A percentile compares a stretch with the other conserved stretches of the same genome.
Conservation (phyloP, 2,113 vertebrate species). For the Rousettus leschenaultii region DNA sequence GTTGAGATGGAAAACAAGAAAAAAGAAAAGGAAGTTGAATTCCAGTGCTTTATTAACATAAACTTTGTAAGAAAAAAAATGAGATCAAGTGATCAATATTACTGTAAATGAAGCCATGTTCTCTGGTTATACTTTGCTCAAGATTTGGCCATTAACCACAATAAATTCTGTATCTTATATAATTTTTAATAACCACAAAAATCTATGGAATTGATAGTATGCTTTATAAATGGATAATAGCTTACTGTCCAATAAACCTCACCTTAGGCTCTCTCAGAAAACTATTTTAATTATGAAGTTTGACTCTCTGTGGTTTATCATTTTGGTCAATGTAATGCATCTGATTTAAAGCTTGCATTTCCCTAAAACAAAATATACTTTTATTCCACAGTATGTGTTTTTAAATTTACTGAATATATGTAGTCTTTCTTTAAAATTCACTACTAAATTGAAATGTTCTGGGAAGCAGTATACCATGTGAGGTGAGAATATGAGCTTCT, state of each 20-base stretch:
- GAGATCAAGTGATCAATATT: constrained; percentile 60
- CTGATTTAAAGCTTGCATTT: constrained; percentile 46
- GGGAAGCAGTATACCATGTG: constrained; percentile 65
- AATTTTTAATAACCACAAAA: constrained; percentile 52
- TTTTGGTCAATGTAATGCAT: constrained; percentile 65
- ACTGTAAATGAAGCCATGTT: constrained; percentile 62
- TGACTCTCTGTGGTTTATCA: constrained; percentile 64
- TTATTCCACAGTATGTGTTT: constrained; percentile 22
- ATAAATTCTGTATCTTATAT: constrained; percentile 63
- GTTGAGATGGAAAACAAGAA: constrained; percentile 22
- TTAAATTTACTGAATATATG: constrained; percentile 67
- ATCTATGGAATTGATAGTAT: constrained; percentile 66
- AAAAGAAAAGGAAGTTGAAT: constrained; percentile 45
- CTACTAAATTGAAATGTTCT: constrained; percentile 63
- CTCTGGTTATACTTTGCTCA: constrained; percentile 69
- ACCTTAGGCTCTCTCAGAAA: constrained; percentile 69
- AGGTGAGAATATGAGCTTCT: neutral
- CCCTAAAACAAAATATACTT: constrained; percentile 48
- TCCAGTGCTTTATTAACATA: constrained; percentile 59
- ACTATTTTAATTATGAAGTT: constrained; percentile 63
- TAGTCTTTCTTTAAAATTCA: constrained; percentile 74
- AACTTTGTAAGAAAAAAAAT: constrained; percentile 56
- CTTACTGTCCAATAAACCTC: constrained; percentile 55
- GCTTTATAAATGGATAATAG: constrained; percentile 64
- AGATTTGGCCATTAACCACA: constrained; percentile 63